Base-by-base conservation (phyloP, 1,140 invertebrate genomes). In the Stenopsyche tienmushanensis region DNA sequence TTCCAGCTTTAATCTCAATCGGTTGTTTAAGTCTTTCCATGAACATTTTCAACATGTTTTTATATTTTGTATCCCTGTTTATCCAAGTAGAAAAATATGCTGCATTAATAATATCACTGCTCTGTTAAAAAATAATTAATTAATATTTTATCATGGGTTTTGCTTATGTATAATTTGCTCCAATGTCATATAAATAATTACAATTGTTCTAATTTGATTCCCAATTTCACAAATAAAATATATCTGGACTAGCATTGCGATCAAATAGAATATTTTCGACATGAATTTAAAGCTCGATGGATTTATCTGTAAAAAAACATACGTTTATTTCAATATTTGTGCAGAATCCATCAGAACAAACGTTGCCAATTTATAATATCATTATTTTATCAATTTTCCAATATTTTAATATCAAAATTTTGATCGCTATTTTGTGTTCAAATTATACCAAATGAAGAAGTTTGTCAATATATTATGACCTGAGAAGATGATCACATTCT, bases 191-290 rank as follows among this genome's bases (percentile, higher is more conserved):
- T 42, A 24, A 55, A 54, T 29, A 54, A 55, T 63, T 64, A 74
- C 72, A 57, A 74, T 65, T 52, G 67, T 34, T 29, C 68, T 60
- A 49, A 77, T 67, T 34, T 74, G 67, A 54, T 73, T 73, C 41
- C 74, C 74, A 60, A 69, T 72, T 34, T 71, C 69, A 59, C 74
- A 76, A 50, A 74, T 75, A 15, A 74, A 68, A 71, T 74, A 74
- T 59, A 76, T 60, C 72, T 76, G 71, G 3, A 59, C 62, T 39
- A 76, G 3, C 70, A 77, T 75, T n/a, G 69, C 69, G 3, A 62
- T 42, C 10, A 72, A 57, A 47, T 75, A 74, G 0, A 62, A 47
- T 20, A 62, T 21, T 41, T 72, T 58, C 8, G 69, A 62, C 1
- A 58, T 26, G 62, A 71, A 72, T 47, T 72, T 70, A 9, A 71